phyloP scores from a whole-genome alignment of 2,888 invertebrate genomes.

The Nowickia ferox region DNA sequence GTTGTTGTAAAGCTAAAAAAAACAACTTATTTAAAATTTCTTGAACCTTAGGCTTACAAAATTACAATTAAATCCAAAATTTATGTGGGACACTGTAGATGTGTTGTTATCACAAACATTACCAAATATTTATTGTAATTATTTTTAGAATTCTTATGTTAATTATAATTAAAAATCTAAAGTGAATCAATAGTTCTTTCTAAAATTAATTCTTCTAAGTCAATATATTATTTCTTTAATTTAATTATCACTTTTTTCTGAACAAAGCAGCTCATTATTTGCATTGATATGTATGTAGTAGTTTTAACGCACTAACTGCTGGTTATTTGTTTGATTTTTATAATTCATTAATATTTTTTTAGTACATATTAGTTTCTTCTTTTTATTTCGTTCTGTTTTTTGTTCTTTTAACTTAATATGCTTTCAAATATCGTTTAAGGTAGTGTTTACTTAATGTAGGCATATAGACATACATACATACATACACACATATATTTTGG shows the following conservation, averaged over 20 bases:
- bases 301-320: conserved; percentile 44
- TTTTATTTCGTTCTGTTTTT: conserved; percentile 18
- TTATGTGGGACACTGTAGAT: conserved; percentile 32
- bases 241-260: neutral
- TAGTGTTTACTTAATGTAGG: conserved; percentile 47
- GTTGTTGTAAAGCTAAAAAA: too few species aligned
- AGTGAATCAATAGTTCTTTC: conserved; percentile 34
- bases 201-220: conserved; percentile 47
- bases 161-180: conserved; percentile 23
- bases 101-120: conserved; percentile 65
- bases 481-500: conserved; percentile 58
- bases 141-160: conserved; percentile 45
- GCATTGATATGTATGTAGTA: conserved; percentile 3
- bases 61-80: conserved; percentile 4
- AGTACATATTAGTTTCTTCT: neutral
- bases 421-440: conserved; percentile 50
- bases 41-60: too few species aligned
- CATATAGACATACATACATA: conserved; percentile 47
- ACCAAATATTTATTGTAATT: conserved; percentile 63
- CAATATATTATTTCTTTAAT: conserved; percentile 30
- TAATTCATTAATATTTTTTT: neutral
- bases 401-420: conserved; percentile 29
- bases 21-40: too few species aligned
- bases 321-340: conserved; percentile 23
- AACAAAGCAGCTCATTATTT: conserved; percentile 34